Evolutionary conservation across 2,797 vertebrate genomes (phyloP), one percentile per base, ranked within the genome.

Genomic region (Argya squamiceps): DNA sequence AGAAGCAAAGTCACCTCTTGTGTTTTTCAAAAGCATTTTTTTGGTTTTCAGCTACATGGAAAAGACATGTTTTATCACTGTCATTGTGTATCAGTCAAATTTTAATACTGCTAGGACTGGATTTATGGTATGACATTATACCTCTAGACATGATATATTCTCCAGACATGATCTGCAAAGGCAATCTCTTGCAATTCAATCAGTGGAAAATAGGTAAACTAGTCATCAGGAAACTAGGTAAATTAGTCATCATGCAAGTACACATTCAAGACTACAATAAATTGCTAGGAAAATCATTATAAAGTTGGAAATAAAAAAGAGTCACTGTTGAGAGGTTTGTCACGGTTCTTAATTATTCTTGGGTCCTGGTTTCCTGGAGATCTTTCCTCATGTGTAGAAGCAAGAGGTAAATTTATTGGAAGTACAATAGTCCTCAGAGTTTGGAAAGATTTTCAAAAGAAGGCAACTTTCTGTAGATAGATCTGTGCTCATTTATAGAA

Each of bases 91-190:
- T 96, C 69, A 90, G 84, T 96, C 93, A 88, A 94, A 89, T 27
- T 84, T 68, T 85, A 94, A 62, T 77, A 82, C 65, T 78, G 63
- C 91, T 84, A 36, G 0, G 0, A 80, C 84, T 84, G 74, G 83
- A 96, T 95, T 96, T 96, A 96, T 88, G 75, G 32, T 90, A 68
- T 44, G 53, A 75, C 80, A 92, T 93, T 95, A 71, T 91, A 89
- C n/a, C 62, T 88, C 85, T 67, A 83, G 78, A 96, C 68, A 68
- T 88, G 80, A 96, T 96, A 26, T 91, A 92, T 96, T 91, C 89
- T 73, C n/a, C 36, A 88, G 86, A 63, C 64, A 85, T 91, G 62
- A 95, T 94, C 75, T 94, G 84, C 84, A 75, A 76, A 93, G 91
- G 80, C 69, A 88, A 93, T 88, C 71, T 93, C 71, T 80, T 89